Evolutionary conservation across 2,113 vertebrate species (phyloP).

Genomic region (Rhynchomys soricoides): DNA sequence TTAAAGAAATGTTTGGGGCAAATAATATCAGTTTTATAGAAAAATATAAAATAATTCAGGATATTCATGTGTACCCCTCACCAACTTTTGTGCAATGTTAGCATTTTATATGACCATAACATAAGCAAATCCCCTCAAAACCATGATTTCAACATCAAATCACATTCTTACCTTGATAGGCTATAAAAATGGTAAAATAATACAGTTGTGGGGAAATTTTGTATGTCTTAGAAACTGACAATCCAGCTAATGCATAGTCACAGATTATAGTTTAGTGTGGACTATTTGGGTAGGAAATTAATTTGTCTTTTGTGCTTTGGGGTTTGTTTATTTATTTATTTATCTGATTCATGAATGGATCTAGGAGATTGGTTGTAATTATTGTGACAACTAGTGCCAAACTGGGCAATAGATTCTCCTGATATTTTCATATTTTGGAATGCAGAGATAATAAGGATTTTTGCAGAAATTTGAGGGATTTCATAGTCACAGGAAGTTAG

Average conservation of each 20-base stretch:
- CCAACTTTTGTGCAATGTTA: not conserved
- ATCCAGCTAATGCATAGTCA: not conserved
- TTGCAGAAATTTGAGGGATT: not conserved
- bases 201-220: conserved; percentile 14
- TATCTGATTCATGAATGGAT: conserved; percentile 51
- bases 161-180: not conserved
- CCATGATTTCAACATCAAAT: conserved; percentile 6
- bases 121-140: not conserved
- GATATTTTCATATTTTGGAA: conserved; percentile 58
- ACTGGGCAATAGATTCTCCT: conserved; percentile 39
- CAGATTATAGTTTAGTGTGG: not conserved
- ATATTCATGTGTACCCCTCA: not conserved
- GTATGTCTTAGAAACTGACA: conserved; percentile 6
- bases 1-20: not conserved
- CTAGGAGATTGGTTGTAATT: conserved; percentile 59
- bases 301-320: conserved; percentile 35
- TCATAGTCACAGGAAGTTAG: conserved; percentile 32
- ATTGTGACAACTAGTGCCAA: conserved; percentile 62
- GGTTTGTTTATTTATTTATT: conserved; percentile 11
- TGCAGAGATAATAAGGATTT: conserved; percentile 49
- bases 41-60: not conserved
- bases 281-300: conserved; percentile 63
- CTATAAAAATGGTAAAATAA: not conserved
- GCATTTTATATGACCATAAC: not conserved
- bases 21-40: not conserved